Conservation (phyloP, 1,140 invertebrate genomes). For the Scaptomyza hsui region DNA sequence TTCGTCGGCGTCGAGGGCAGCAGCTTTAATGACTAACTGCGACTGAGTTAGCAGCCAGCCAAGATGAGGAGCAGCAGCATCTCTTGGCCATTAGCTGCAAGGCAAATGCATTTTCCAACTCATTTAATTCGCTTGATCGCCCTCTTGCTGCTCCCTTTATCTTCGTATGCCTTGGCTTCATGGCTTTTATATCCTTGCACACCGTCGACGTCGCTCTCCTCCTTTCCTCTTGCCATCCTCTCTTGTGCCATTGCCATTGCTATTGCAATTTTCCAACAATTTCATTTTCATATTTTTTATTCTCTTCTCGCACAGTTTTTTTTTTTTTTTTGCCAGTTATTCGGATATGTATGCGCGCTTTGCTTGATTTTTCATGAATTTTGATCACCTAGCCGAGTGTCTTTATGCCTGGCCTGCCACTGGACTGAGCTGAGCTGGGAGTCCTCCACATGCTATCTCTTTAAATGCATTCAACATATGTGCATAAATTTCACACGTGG, state of each 20-base stretch:
- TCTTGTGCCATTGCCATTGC: constrained; percentile 20
- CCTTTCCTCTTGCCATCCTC: neutral
- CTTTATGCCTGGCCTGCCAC: constrained; percentile 13
- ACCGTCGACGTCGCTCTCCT: neutral
- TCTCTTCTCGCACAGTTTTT: constrained; percentile 27
- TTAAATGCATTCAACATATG: constrained; percentile 75
- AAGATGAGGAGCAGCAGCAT: constrained; percentile 1
- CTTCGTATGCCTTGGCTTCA: constrained; percentile 9
- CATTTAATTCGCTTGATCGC: constrained; percentile 44
- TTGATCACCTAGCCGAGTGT: constrained; percentile 41
- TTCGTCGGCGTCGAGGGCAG: too few species aligned
- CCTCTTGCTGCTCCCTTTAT: constrained; percentile 3
- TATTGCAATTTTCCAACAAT: constrained; percentile 55
- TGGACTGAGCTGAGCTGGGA: neutral
- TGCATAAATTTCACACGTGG: constrained; percentile 79
- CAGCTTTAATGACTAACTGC: constrained; percentile 28
- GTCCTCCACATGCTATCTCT: neutral
- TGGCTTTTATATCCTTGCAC: constrained; percentile 6
- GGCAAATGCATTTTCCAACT: constrained; percentile 54
- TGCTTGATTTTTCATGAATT: constrained; percentile 54
- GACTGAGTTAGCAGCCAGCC: neutral
- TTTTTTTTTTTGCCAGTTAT: constrained; percentile 2
- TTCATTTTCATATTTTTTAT: constrained; percentile 46
- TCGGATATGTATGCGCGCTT: constrained; percentile 29
- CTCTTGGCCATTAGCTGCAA: constrained; percentile 39